Evolutionary conservation across 2,888 invertebrate genomes (phyloP), one percentile per base, ranked within the genome.

Genomic region (Macrosoma leucophasiata): DNA sequence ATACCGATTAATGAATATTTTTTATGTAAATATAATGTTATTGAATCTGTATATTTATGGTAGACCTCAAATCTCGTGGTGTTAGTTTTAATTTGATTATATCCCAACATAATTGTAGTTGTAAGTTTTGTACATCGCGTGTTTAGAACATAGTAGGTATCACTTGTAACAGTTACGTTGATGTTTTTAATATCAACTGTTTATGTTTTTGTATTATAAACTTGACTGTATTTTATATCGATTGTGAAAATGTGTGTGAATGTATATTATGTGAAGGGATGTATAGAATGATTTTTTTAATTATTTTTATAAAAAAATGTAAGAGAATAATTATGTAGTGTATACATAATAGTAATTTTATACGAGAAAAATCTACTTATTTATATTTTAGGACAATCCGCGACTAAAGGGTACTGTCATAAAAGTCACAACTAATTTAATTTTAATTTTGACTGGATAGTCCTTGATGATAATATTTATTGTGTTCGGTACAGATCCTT

Each of bases 121-220:
- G 11, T 35, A 29, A 34, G 35, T 38, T 31, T 33, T 38, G 35
- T 35, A 41, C 31, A 41, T 39, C 39, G 48, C 49, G 66, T 59
- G 55, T 56, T 64, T n/a, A n/a, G n/a, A n/a, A n/a, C n/a, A n/a
- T n/a, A n/a, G n/a, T n/a, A n/a, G 56, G 55, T 65, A 57, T 55
- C 52, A 60, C 55, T 53, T 43, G 35, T 49, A 46, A 52, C 45
- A 35, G 34, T 43, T 49, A 43, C 40, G 31, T 48, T 29, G 17
- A 29, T 15, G 27, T 27, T 27, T 27, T 6, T n/a, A 33, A 21
- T 9, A 17, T 22, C 27, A 53, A 62, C 65, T 63, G 67, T 75
- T 69, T 68, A 61, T 59, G 41, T 47, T 67, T 67, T 67, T 79
- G 68, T 78, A 78, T 71, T 62, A 69, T 76, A 73, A 75, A 68